Evolutionary conservation across 2,113 vertebrate genomes (phyloP).

Genomic region (Gracilinanus agilis): DNA sequence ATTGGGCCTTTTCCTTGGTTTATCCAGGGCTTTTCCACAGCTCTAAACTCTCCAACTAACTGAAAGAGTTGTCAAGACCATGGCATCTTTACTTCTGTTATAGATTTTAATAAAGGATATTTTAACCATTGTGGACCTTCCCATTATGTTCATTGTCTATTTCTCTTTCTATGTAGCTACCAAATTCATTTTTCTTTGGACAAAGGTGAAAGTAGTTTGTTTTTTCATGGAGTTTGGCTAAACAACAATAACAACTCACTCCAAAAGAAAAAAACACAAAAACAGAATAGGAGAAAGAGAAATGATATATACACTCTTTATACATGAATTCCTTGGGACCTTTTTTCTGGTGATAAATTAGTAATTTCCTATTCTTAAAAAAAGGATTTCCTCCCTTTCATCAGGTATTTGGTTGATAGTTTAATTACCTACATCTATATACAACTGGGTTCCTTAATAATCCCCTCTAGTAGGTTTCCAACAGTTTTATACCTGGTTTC

Average conservation of each 20-base stretch:
- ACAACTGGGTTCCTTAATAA: background rate
- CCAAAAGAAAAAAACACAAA: background rate
- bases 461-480: background rate
- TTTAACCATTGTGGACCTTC: background rate
- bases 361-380: background rate
- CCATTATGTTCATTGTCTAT: background rate
- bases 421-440: background rate
- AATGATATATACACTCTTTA: background rate
- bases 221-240: slow-evolving; percentile 1
- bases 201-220: background rate
- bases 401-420: background rate
- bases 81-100: background rate
- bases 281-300: background rate
- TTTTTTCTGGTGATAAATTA: slow-evolving; percentile 1
- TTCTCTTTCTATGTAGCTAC: background rate
- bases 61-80: slow-evolving; percentile 1
- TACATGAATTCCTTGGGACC: background rate
- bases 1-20: background rate
- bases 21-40: background rate
- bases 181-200: background rate
- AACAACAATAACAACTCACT: background rate
- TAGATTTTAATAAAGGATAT: slow-evolving; percentile 2
- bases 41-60: background rate
- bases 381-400: background rate
- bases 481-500: slow-evolving; percentile 3